Percentiles rank a stretch among this genome's conserved stretches.
These are phyloP conservation scores for Ferdinandea cuprea DNA, from an alignment of 2,888 invertebrate species.

Conservation along the genomic window DNA sequence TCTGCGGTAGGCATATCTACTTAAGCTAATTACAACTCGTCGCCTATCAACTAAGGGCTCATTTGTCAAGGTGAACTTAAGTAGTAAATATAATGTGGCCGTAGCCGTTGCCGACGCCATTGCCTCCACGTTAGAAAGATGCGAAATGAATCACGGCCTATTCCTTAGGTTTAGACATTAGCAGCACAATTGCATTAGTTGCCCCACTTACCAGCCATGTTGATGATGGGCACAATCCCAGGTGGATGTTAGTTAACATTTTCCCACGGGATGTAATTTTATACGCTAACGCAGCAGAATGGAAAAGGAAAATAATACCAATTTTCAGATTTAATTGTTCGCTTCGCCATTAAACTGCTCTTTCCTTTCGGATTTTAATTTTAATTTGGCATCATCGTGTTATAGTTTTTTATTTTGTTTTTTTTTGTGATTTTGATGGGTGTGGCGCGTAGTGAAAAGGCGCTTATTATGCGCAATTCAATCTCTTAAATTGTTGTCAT, in stretches of 20 bases:
- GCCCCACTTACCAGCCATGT: not conserved
- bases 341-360: not conserved
- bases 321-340: conserved; percentile 35
- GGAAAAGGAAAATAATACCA: not conserved
- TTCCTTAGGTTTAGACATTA: not conserved
- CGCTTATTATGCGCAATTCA: conserved; percentile 52
- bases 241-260: conserved; percentile 33
- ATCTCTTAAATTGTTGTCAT: conserved; percentile 54
- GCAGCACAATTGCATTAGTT: conserved; percentile 12
- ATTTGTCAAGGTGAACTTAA: conserved; percentile 5
- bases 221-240: conserved; percentile 15
- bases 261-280: conserved; percentile 43
- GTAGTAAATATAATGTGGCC: no score
- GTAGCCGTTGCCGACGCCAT: no score
- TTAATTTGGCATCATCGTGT: conserved; percentile 39
- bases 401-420: not conserved
- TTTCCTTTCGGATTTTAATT: conserved; percentile 37
- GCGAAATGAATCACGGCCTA: conserved; percentile 8
- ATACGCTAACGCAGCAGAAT: conserved; percentile 27
- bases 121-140: conserved; percentile 1
- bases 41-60: conserved; percentile 8
- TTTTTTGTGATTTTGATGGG: conserved; percentile 2
- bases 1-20: conserved; percentile 38
- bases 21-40: conserved; percentile 43
- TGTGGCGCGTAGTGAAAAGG: conserved; percentile 24